Conservation (phyloP, 2,888 invertebrate species). For the Tethea ocularis region DNA sequence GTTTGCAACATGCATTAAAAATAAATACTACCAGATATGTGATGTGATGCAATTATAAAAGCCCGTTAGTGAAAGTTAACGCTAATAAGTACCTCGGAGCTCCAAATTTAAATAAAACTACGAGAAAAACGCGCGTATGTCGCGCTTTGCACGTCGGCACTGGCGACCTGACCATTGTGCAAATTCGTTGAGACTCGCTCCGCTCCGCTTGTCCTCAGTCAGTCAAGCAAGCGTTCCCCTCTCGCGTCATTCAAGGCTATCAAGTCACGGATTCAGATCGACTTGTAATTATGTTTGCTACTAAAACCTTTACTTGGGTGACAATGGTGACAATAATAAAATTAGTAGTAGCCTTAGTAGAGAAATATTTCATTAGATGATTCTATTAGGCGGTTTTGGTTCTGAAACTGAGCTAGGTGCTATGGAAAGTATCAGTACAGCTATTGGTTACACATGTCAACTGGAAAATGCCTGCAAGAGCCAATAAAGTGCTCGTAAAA, state of each 20-base stretch:
- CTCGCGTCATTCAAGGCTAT: slow-evolving; percentile 25
- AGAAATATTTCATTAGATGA: too few relatives aligned
- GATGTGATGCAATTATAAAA: background rate
- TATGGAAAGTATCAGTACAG: too few relatives aligned
- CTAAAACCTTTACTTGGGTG: background rate
- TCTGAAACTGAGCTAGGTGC: too few relatives aligned
- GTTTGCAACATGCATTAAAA: background rate
- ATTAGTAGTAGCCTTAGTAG: background rate
- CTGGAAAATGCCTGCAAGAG: too few relatives aligned
- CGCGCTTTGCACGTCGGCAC: slow-evolving; percentile 14
- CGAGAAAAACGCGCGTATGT: slow-evolving; percentile 19
- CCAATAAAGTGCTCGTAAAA: too few relatives aligned
- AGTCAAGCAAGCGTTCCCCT: slow-evolving; percentile 19
- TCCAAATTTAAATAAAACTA: slow-evolving; percentile 19
- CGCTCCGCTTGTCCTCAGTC: slow-evolving; percentile 9
- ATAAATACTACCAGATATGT: background rate
- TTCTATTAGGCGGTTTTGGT: too few relatives aligned
- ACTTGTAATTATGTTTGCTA: background rate
- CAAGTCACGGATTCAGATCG: slow-evolving; percentile 15
- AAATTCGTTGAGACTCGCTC: slow-evolving; percentile 9
- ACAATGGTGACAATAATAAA: background rate
- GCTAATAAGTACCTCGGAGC: slow-evolving; percentile 18
- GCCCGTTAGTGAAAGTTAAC: slow-evolving; percentile 28
- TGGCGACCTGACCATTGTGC: slow-evolving; percentile 9
- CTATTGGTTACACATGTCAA: too few relatives aligned